phyloP scores from a whole-genome alignment of 2,797 vertebrate genomes.

The Muraenolepis orangiensis region DNA sequence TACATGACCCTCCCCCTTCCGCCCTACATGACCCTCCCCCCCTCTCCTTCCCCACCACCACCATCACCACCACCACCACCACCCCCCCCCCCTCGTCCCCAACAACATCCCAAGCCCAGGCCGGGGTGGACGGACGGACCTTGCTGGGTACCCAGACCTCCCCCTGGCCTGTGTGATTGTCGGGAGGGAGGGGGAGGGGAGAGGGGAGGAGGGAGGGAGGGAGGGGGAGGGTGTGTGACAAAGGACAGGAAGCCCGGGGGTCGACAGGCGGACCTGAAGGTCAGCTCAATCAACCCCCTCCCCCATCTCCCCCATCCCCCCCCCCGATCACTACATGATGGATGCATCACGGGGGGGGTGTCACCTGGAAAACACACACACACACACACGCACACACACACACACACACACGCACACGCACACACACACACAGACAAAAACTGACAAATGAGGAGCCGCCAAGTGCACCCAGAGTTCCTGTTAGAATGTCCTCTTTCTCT shows the following conservation, averaged over 20 bases:
- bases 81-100: background rate
- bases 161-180: constrained; percentile 51
- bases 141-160: constrained; percentile 61
- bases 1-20: constrained; percentile 23
- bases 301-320: constrained; percentile 25
- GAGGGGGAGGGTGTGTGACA: constrained; percentile 44
- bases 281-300: constrained; percentile 64
- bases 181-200: constrained; percentile 51
- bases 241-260: constrained; percentile 76
- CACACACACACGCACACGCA: constrained; percentile 14
- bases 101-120: constrained; percentile 15
- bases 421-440: constrained; percentile 23
- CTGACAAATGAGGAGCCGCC: constrained; percentile 1
- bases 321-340: constrained; percentile 55
- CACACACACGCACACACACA: constrained; percentile 17
- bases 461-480: background rate
- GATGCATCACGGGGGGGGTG: constrained; percentile 53
- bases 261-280: constrained; percentile 59
- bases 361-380: constrained; percentile 48
- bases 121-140: constrained; percentile 56
- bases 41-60: constrained; percentile 13
- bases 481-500: constrained; percentile 1
- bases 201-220: too few relatives aligned
- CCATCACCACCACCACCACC: constrained; percentile 2
- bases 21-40: constrained; percentile 10